Conservation (phyloP, 2,113 vertebrate genomes). For the Sapayoa aenigma region DNA sequence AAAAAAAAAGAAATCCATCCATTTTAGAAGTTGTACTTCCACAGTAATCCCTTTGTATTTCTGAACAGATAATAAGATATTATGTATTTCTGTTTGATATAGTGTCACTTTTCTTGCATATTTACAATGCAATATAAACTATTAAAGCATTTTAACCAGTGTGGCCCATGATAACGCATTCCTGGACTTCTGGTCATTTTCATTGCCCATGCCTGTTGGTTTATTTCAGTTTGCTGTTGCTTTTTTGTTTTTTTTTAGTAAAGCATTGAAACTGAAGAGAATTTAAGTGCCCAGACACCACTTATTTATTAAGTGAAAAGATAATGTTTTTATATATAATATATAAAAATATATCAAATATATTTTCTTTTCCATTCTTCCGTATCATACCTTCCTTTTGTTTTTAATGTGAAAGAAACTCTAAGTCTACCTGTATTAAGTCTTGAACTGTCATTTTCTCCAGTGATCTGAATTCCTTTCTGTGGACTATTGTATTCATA, state of each 20-base stretch:
- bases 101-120: not conserved
- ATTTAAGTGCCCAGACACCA: not conserved
- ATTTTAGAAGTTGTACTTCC: not conserved
- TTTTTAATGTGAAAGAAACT: not conserved
- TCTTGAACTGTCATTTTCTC: not conserved
- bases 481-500: not conserved
- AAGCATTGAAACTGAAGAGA: not conserved
- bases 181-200: not conserved
- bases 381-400: not conserved
- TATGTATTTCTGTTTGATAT: not conserved
- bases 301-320: not conserved
- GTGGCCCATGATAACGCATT: not conserved
- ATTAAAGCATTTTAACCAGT: not conserved
- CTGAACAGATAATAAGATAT: not conserved
- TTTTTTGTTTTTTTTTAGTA: not conserved
- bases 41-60: not conserved
- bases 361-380: not conserved
- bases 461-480: not conserved
- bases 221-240: not conserved
- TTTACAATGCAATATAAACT: not conserved
- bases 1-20: rapidly evolving
- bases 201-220: not conserved
- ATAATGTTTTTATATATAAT: not conserved
- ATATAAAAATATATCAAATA: no score
- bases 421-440: not conserved